Evolutionary conservation across 1,140 invertebrate species (phyloP).

Genomic region (Andrena cerasifolii): DNA sequence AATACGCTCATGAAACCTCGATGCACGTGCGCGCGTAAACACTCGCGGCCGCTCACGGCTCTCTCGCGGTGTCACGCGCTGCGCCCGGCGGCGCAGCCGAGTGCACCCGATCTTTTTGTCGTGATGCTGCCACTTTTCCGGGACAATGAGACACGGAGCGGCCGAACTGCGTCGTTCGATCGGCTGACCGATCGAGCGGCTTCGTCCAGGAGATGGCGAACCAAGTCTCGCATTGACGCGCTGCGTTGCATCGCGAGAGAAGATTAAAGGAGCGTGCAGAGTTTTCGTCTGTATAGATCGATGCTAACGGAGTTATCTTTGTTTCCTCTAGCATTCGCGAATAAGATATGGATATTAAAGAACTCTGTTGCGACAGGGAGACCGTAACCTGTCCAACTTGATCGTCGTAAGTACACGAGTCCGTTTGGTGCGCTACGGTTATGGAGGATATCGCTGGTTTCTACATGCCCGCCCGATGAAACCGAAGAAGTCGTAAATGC

Average conservation of each 20-base stretch:
- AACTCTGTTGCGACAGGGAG: background rate
- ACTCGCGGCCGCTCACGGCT: no score
- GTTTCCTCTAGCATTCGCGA: background rate
- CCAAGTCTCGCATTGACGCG: background rate
- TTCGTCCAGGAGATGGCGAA: background rate
- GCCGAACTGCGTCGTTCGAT: slow-evolving; percentile 52
- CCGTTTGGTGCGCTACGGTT: background rate
- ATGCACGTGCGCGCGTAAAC: slow-evolving; percentile 57
- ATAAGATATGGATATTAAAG: background rate
- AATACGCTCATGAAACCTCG: slow-evolving; percentile 44
- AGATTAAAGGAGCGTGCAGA: no score
- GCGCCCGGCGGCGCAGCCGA: slow-evolving; percentile 6
- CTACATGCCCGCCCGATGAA: background rate
- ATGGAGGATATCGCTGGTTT: background rate
- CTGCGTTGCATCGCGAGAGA: no score
- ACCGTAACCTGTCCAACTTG: slow-evolving; percentile 1
- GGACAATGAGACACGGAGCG: slow-evolving; percentile 73
- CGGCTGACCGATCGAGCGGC: background rate
- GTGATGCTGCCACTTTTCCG: slow-evolving; percentile 73
- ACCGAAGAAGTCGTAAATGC: slow-evolving; percentile 31
- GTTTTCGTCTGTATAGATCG: no score
- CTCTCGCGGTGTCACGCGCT: background rate
- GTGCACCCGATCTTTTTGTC: slow-evolving; percentile 66
- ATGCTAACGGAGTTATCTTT: no score
- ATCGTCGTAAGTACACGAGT: slow-evolving; percentile 2